These are phyloP conservation scores for Schizothorax lantsangensis DNA, from an alignment of 2,797 vertebrate species.

Conservation along the genomic window DNA sequence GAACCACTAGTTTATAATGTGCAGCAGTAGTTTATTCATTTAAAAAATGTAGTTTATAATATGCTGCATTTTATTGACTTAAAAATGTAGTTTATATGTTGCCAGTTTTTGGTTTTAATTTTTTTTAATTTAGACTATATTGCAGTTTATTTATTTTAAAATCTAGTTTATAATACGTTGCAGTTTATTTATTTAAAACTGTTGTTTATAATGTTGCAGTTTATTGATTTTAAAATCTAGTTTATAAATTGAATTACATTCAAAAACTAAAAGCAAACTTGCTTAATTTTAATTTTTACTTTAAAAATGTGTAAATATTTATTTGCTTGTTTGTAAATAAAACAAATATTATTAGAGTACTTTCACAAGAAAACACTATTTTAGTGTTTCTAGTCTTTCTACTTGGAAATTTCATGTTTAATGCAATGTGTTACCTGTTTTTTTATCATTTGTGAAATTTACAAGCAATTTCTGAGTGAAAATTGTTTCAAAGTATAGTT, in stretches of 20 bases:
- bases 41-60: neutral
- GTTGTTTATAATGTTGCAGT: too few species aligned
- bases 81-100: neutral
- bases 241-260: too few species aligned
- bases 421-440: too few species aligned
- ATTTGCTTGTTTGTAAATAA: neutral
- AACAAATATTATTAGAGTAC: neutral
- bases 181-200: neutral
- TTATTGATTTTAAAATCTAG: too few species aligned
- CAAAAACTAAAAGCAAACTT: too few species aligned
- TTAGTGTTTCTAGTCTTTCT: too few species aligned
- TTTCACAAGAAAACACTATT: neutral
- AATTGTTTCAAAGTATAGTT: neutral
- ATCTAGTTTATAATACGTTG: neutral
- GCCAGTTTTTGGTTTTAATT: neutral
- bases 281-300: neutral
- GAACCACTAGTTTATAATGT: neutral
- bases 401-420: too few species aligned
- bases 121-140: neutral
- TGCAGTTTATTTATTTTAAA: neutral
- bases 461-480: neutral
- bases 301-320: neutral
- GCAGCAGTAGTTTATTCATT: neutral
- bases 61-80: neutral
- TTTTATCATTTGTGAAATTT: neutral